phyloP scores from a whole-genome alignment of 2,888 invertebrate genomes.

The Aphelenchoides bicaudatus region DNA sequence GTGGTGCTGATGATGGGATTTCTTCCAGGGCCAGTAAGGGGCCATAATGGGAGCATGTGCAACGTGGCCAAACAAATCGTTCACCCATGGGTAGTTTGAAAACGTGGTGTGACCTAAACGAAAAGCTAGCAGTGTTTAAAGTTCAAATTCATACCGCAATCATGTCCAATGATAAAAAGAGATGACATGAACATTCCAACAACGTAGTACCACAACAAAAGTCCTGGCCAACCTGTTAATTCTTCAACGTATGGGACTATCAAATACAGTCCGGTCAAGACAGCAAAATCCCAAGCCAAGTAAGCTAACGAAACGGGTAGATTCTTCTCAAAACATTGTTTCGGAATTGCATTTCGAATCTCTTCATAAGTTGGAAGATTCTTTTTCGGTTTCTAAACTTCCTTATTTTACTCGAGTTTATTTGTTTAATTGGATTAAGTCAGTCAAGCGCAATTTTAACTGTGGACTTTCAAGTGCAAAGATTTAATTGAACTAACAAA shows the following conservation, averaged over 20 bases:
- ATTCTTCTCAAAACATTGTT: constrained; percentile 56
- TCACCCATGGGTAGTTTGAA: constrained; percentile 34
- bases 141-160: constrained; percentile 29
- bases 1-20: constrained; percentile 28
- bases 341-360: constrained; percentile 50
- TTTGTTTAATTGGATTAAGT: too few species aligned
- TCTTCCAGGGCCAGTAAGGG: constrained; percentile 30
- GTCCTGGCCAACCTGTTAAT: constrained; percentile 47
- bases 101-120: constrained; percentile 24
- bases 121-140: not conserved
- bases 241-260: constrained; percentile 45
- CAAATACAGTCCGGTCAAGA: constrained; percentile 45
- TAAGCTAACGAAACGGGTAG: constrained; percentile 44
- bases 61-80: constrained; percentile 39
- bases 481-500: too few species aligned
- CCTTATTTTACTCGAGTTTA: too few species aligned
- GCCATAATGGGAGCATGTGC: constrained; percentile 46
- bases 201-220: constrained; percentile 45
- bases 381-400: too few species aligned
- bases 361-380: constrained; percentile 52
- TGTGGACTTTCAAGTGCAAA: too few species aligned
- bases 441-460: too few species aligned
- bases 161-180: constrained; percentile 38
- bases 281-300: constrained; percentile 42
- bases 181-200: constrained; percentile 40